phyloP scores from a whole-genome alignment of 2,113 vertebrate species.

The Dipodomys merriami region DNA sequence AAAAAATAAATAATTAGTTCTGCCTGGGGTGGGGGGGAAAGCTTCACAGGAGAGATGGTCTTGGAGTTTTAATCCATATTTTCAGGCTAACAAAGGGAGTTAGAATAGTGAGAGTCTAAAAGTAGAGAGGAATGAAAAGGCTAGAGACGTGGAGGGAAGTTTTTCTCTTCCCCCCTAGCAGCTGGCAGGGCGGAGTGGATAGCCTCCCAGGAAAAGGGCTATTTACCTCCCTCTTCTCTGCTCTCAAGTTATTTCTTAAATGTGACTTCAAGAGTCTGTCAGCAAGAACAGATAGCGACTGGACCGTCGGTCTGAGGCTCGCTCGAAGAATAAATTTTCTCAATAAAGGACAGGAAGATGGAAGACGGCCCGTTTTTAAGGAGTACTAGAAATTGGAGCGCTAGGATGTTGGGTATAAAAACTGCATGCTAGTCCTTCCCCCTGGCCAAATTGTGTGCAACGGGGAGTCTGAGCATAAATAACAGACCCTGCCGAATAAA shows the following conservation, averaged over 20 bases:
- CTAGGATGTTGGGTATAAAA: slow-evolving; percentile 49
- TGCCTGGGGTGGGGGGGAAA: neutral
- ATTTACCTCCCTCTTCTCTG: neutral
- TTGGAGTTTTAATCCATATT: slow-evolving; percentile 23
- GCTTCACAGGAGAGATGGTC: neutral
- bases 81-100: neutral
- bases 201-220: neutral
- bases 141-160: neutral
- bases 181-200: neutral
- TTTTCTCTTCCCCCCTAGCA: neutral
- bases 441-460: neutral
- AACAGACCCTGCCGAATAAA: neutral
- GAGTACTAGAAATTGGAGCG: neutral
- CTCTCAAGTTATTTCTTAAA: neutral
- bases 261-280: slow-evolving; percentile 30
- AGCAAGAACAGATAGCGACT: slow-evolving; percentile 36
- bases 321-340: slow-evolving; percentile 46
- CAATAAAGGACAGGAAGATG: neutral
- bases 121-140: neutral
- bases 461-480: too few relatives aligned
- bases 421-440: neutral
- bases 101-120: neutral
- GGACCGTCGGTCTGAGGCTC: neutral
- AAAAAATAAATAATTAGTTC: slow-evolving; percentile 12
- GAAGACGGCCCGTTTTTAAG: neutral